These are phyloP conservation scores for Athalia cordata DNA, from an alignment of 2,888 invertebrate species.

Conservation along the genomic window DNA sequence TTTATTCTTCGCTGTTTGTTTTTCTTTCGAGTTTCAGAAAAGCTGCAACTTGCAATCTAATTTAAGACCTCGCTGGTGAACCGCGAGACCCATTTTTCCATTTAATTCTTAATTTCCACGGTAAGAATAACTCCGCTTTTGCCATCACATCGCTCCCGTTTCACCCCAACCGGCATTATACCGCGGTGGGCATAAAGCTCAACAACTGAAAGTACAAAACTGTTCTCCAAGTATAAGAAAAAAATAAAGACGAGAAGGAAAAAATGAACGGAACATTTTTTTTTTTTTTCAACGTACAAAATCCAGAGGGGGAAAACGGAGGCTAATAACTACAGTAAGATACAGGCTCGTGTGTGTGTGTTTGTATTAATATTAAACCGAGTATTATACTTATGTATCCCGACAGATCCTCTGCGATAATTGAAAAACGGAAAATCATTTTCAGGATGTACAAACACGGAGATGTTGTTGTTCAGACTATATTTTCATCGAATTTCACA, in stretches of 20 bases:
- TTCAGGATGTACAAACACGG: too few relatives aligned
- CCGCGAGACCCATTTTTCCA: conserved; percentile 1
- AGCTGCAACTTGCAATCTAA: conserved; percentile 16
- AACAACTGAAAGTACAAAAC: conserved; percentile 16
- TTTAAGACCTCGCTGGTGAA: conserved; percentile 6
- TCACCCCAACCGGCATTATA: background rate
- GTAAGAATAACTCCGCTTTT: conserved; percentile 12
- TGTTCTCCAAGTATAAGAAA: conserved; percentile 3
- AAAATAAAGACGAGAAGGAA: background rate
- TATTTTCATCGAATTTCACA: too few relatives aligned
- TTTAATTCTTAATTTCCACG: conserved; percentile 1
- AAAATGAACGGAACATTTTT: background rate
- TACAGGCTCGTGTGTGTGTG: too few relatives aligned
- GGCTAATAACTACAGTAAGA: too few relatives aligned
- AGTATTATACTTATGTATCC: too few relatives aligned
- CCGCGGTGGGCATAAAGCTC: conserved; percentile 6
- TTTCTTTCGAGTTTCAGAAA: conserved; percentile 5
- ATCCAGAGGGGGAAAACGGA: too few relatives aligned
- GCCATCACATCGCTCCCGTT: background rate
- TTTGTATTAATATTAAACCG: too few relatives aligned
- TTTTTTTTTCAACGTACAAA: too few relatives aligned
- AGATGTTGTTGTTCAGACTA: too few relatives aligned
- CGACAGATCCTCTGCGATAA: too few relatives aligned
- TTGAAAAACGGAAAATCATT: background rate
- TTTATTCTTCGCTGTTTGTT: background rate